These are phyloP conservation scores for Tortricodes alternella DNA, from an alignment of 2,888 invertebrate species.

Conservation along the genomic window DNA sequence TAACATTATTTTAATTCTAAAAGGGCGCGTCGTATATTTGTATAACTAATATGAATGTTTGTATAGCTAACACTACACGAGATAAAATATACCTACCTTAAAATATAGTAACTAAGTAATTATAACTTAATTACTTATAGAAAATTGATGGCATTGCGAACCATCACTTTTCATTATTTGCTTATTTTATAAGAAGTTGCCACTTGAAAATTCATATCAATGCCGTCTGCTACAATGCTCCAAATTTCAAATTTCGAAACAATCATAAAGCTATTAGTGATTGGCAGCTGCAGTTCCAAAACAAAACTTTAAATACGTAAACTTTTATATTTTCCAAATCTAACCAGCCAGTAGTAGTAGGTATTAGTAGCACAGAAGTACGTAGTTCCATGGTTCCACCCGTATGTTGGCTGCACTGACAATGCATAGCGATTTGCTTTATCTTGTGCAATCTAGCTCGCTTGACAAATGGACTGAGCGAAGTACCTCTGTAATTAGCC, in stretches of 20 bases:
- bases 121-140: too few species aligned
- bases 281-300: neutral
- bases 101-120: neutral
- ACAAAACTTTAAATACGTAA: too few species aligned
- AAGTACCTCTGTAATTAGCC: slow-evolving; percentile 55
- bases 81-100: neutral
- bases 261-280: neutral
- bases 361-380: too few species aligned
- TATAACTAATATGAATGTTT: neutral
- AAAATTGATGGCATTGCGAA: too few species aligned
- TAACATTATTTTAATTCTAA: neutral
- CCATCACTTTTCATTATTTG: too few species aligned
- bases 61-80: neutral
- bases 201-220: too few species aligned
- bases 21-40: neutral
- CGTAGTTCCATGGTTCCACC: too few species aligned
- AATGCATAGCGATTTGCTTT: slow-evolving; percentile 40
- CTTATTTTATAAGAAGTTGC: too few species aligned
- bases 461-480: slow-evolving; percentile 16
- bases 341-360: neutral
- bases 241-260: too few species aligned
- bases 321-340: neutral
- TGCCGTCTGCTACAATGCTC: too few species aligned
- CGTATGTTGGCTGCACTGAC: slow-evolving; percentile 8
- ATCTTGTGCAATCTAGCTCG: slow-evolving; percentile 19